Evolutionary conservation across 2,113 vertebrate species (phyloP).

Genomic region (Sigmodon hispidus): DNA sequence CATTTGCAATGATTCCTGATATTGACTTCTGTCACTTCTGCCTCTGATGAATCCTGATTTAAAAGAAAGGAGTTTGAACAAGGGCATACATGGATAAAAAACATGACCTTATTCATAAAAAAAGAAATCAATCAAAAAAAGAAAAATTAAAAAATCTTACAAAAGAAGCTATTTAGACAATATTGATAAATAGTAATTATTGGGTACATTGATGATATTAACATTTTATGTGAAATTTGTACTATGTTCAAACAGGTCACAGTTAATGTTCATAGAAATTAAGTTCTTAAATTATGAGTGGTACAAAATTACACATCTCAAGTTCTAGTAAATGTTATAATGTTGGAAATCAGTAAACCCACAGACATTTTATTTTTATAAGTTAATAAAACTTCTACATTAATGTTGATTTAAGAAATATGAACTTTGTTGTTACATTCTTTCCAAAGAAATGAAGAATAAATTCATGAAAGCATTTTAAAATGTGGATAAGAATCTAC

Average conservation of each 20-base stretch:
- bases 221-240: conserved; percentile 11
- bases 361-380: neutral
- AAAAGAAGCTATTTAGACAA: neutral
- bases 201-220: neutral
- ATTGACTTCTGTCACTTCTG: neutral
- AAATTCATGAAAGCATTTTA: neutral
- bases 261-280: neutral
- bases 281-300: neutral
- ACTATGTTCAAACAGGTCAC: neutral
- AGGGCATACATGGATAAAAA: too few relatives aligned
- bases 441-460: neutral
- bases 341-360: neutral
- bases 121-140: too few relatives aligned
- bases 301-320: neutral
- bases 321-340: conserved; percentile 19
- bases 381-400: conserved; percentile 31
- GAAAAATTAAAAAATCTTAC: fast-evolving
- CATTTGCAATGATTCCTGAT: neutral
- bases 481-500: neutral
- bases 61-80: too few relatives aligned
- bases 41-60: neutral
- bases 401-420: neutral
- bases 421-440: neutral
- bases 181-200: neutral
- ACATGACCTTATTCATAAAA: too few relatives aligned